A percentile compares a stretch with the other conserved stretches of the same genome.
phyloP scores from a whole-genome alignment of 2,888 invertebrate species.

The Stenodema calcarata region DNA sequence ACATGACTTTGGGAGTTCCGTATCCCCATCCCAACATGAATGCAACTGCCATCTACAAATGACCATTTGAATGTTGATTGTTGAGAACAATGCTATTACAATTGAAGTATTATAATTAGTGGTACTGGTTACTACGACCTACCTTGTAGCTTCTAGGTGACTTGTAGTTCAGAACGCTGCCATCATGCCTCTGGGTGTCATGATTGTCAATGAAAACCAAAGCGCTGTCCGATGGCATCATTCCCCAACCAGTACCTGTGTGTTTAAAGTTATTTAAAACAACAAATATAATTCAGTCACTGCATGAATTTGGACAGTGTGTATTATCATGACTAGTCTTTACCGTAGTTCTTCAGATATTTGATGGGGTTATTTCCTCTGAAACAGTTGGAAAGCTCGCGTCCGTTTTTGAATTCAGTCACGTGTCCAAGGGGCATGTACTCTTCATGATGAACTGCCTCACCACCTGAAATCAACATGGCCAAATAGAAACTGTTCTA shows the following conservation, averaged over 20 bases:
- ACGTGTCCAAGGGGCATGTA: slow-evolving; percentile 67
- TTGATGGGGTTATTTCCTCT: slow-evolving; percentile 69
- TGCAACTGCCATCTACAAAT: slow-evolving; percentile 73
- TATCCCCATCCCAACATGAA: slow-evolving; percentile 89
- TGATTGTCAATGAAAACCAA: slow-evolving; percentile 89
- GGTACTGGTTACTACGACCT: neutral
- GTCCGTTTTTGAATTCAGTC: slow-evolving; percentile 76
- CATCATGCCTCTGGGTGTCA: slow-evolving; percentile 82
- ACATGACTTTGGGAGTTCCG: slow-evolving; percentile 82
- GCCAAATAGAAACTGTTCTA: neutral
- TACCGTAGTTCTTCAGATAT: slow-evolving; percentile 69
- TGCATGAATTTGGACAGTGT: neutral
- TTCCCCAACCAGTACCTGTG: slow-evolving; percentile 26
- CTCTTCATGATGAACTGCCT: slow-evolving; percentile 63
- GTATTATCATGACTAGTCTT: neutral
- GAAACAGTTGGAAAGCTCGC: slow-evolving; percentile 67
- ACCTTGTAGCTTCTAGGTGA: slow-evolving; percentile 72
- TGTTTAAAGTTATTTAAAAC: neutral
- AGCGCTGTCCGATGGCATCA: slow-evolving; percentile 38
- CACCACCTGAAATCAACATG: slow-evolving; percentile 58
- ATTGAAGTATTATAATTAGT: too few species aligned
- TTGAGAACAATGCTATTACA: too few species aligned
- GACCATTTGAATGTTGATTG: neutral
- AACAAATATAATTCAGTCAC: too few species aligned
- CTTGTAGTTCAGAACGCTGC: slow-evolving; percentile 73